Evolutionary conservation across 2,113 vertebrate genomes (phyloP), one percentile per base, ranked within the genome.

Genomic region (Emydocephalus ijimae): DNA sequence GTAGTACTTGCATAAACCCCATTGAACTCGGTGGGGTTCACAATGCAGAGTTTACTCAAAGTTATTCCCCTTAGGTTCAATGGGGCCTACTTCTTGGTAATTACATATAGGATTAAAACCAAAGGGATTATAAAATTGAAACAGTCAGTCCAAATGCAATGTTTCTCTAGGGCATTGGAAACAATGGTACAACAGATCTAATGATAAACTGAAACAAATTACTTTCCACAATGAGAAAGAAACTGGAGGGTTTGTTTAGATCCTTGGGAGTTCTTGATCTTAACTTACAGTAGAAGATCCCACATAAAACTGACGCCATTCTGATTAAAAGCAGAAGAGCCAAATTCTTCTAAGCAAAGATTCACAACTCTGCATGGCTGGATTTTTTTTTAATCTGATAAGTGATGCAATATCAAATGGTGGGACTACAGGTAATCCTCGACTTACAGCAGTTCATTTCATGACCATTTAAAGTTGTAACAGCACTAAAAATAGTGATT

Each of bases 281-380:
- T 96, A 95, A 96, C 93, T 59, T 95, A 95, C 93, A 97, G 95
- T 93, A 96, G 94, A 95, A 95, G 95, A 94, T 96, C 95, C 92
- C 95, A 88, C 93, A 94, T 94, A 92, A 92, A 93, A 93, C 92
- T 96, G 95, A 96, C 61, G 93, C 94, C 92, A 85, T 74, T 45
- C 92, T 94, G 94, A 95, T 95, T 94, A 93, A 95, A 95, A 95
- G 95, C 92, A 92, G 4, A 57, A 94, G 92, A 95, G 91, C 88
- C 94, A 74, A 92, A 74, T 91, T 92, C 93, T 92, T 74, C 1
- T 15, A 21, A 90, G 93, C 54, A 87, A 61, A 92, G 89, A 93
- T 95, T 92, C 91, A 93, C 92, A 92, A 91, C 74, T 81, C 55
- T 94, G 45, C 52, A 91, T 34, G 21, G 6, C 90, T 91, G 0